Conservation (phyloP, 2,797 vertebrate genomes). For the Chromobotia macracanthus region DNA sequence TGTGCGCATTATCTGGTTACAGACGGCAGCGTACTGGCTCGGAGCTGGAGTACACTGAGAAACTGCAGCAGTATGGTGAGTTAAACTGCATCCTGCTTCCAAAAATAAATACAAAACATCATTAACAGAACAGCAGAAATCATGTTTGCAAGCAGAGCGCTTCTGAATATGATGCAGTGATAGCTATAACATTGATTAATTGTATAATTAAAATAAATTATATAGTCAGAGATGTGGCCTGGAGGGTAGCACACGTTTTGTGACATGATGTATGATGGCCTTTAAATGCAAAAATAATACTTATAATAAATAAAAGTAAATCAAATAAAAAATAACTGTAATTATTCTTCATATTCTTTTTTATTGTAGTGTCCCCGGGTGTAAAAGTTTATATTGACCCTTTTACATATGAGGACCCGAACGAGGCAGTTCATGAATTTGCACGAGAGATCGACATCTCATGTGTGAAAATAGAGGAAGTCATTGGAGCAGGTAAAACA, state of each 20-base stretch:
- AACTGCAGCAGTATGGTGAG: conserved; percentile 98
- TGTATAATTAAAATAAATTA: neutral
- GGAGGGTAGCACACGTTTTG: neutral
- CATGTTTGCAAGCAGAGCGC: neutral
- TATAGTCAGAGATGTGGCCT: neutral
- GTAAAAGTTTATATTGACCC: conserved; percentile 99
- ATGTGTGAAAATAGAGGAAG: conserved; percentile 98
- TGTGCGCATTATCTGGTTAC: conserved; percentile 67
- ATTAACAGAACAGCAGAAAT: neutral
- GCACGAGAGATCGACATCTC: conserved; percentile 99
- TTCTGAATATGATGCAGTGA: neutral
- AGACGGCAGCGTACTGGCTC: conserved; percentile 92
- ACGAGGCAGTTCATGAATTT: conserved; percentile 95
- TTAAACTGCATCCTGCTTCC: conserved; percentile 40
- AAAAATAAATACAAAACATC: neutral
- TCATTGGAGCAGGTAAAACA: conserved; percentile 94
- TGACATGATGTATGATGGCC: neutral
- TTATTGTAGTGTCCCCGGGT: conserved; percentile 86
- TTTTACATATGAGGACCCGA: conserved; percentile 97
- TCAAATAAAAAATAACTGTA: no score
- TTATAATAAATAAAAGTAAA: neutral
- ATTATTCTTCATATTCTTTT: neutral
- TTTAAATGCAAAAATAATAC: neutral
- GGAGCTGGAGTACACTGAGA: conserved; percentile 96
- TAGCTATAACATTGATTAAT: neutral